A percentile compares a stretch with the other conserved stretches of the same genome.
These are phyloP conservation scores for Agrypnus murinus DNA, from an alignment of 2,888 invertebrate species.

Conservation along the genomic window DNA sequence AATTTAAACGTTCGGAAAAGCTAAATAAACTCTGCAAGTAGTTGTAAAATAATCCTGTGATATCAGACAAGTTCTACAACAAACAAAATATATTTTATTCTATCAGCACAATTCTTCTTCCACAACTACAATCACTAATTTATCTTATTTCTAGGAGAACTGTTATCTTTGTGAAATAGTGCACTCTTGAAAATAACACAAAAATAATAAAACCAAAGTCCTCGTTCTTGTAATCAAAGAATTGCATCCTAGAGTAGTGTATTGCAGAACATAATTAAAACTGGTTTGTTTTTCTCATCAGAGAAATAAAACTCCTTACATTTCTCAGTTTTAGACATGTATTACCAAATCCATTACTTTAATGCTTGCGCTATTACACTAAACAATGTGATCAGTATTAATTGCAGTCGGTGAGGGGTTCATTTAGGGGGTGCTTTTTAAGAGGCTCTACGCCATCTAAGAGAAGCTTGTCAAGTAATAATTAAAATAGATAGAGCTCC, in stretches of 20 bases:
- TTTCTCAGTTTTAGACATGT: conserved; percentile 19
- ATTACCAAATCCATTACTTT: conserved; percentile 45
- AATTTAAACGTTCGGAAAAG: too few species aligned
- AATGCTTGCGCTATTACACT: conserved; percentile 39
- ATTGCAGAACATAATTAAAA: conserved; percentile 28
- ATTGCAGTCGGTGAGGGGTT: conserved; percentile 48
- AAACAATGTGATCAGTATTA: conserved; percentile 50
- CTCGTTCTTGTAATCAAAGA: conserved; percentile 15
- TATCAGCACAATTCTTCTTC: too few species aligned
- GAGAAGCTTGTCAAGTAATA: conserved; percentile 39
- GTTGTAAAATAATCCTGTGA: too few species aligned
- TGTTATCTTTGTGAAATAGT: conserved; percentile 3
- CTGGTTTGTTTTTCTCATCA: conserved; percentile 9
- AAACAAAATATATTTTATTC: too few species aligned
- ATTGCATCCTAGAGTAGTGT: conserved; percentile 21
- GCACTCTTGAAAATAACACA: background rate
- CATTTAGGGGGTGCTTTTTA: conserved; percentile 40
- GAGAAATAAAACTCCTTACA: conserved; percentile 15
- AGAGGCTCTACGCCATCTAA: conserved; percentile 36
- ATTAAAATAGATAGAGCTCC: conserved; percentile 48
- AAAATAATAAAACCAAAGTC: too few species aligned
- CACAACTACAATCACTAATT: conserved; percentile 10
- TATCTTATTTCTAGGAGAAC: conserved; percentile 25
- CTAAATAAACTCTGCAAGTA: too few species aligned
- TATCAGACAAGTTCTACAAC: too few species aligned